phyloP scores from a whole-genome alignment of 2,797 vertebrate species.

The Catostomus latipinnis region DNA sequence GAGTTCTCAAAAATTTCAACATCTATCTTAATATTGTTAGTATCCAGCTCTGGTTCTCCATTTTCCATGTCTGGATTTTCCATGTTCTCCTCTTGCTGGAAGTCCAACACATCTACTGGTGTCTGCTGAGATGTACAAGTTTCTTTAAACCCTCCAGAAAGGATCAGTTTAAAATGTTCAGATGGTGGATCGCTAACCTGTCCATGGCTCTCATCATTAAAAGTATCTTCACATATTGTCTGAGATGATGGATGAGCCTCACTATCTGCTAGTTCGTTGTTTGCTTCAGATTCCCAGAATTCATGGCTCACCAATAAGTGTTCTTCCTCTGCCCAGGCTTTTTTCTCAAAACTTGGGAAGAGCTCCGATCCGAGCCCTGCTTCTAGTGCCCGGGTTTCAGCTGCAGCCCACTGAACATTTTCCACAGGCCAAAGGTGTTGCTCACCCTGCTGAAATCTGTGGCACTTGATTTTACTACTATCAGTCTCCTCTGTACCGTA shows the following conservation, averaged over 20 bases:
- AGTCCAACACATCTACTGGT: slow-evolving; percentile 29
- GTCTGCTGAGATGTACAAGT: slow-evolving; percentile 49
- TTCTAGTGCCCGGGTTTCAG: slow-evolving; percentile 73
- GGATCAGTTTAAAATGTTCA: slow-evolving; percentile 41
- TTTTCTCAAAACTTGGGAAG: slow-evolving; percentile 70
- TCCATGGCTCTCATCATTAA: slow-evolving; percentile 72
- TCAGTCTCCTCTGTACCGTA: slow-evolving; percentile 63
- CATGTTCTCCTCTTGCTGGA: slow-evolving; percentile 80
- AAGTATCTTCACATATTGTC: slow-evolving; percentile 64
- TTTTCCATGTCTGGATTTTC: slow-evolving; percentile 67
- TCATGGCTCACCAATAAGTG: slow-evolving; percentile 70
- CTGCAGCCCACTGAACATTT: slow-evolving; percentile 81
- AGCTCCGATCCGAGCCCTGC: slow-evolving; percentile 74
- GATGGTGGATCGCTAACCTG: slow-evolving; percentile 10
- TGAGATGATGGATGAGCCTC: slow-evolving; percentile 75
- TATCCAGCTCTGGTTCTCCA: slow-evolving; percentile 45
- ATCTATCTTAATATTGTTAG: slow-evolving; percentile 57
- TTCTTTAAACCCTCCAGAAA: slow-evolving; percentile 44
- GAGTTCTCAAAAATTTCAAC: slow-evolving; percentile 79
- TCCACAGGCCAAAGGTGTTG: slow-evolving; percentile 76
- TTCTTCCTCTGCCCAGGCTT: slow-evolving; percentile 72
- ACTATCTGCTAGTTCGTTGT: slow-evolving; percentile 79
- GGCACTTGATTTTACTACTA: slow-evolving; percentile 74
- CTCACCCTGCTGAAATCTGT: slow-evolving; percentile 71
- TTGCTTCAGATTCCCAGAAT: slow-evolving; percentile 78